Percentiles rank a stretch among this genome's conserved stretches.
Conservation (phyloP, 2,888 invertebrate species). For the Apodemia mormo region DNA sequence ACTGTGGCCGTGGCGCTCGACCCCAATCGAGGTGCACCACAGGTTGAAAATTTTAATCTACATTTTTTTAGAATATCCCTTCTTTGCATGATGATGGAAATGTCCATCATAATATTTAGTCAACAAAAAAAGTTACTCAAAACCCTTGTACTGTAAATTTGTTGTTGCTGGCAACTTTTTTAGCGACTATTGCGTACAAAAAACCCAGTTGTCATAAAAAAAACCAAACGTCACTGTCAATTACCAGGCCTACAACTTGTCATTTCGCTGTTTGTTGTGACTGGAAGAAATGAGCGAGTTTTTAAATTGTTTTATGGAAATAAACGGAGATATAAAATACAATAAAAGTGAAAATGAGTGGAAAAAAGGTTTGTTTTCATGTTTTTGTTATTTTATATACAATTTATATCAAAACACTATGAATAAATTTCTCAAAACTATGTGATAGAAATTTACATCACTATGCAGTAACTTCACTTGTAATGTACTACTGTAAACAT, state of each 20-base stretch:
- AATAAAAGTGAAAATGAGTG: conserved; percentile 41
- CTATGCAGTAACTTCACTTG: conserved; percentile 46
- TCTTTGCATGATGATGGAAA: conserved; percentile 42
- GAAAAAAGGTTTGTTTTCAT: conserved; percentile 39
- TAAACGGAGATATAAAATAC: conserved; percentile 28
- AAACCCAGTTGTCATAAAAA: conserved; percentile 35
- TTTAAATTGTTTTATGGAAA: conserved; percentile 30
- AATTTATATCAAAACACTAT: conserved; percentile 44
- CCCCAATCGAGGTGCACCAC: neutral
- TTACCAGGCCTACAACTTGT: conserved; percentile 44
- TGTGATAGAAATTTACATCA: conserved; percentile 46
- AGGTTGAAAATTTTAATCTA: neutral
- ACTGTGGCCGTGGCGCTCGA: conserved; percentile 51
- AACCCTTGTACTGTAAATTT: conserved; percentile 45
- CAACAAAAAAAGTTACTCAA: conserved; percentile 44
- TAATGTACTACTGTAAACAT: conserved; percentile 30
- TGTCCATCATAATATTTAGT: conserved; percentile 45
- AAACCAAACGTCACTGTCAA: conserved; percentile 43
- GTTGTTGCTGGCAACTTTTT: conserved; percentile 46
- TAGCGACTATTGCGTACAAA: too few relatives aligned
- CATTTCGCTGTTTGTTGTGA: conserved; percentile 38
- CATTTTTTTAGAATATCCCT: conserved; percentile 14
- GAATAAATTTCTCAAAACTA: conserved; percentile 46
- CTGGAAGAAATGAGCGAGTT: conserved; percentile 39
- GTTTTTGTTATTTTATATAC: conserved; percentile 45